Evolutionary conservation across 2,797 vertebrate genomes (phyloP).

Genomic region (Gephyroberyx darwinii): DNA sequence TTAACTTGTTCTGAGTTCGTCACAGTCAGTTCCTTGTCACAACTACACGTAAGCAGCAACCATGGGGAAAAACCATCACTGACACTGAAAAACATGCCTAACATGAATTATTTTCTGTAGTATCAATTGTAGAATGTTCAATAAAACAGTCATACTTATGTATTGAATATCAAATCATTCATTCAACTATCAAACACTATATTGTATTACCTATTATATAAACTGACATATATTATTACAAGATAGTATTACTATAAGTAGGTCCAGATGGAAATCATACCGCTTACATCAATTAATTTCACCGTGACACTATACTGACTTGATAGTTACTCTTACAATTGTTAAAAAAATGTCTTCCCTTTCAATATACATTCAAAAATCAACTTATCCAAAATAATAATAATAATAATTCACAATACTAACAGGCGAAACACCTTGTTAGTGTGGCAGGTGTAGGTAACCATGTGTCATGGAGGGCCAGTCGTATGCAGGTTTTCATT

Average conservation of each 20-base stretch:
- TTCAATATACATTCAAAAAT: conserved; percentile 71
- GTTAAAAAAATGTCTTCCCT: conserved; percentile 42
- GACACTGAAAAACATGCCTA: conserved; percentile 41
- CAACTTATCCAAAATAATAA: conserved; percentile 64
- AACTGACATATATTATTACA: conserved; percentile 72
- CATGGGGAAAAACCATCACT: conserved; percentile 49
- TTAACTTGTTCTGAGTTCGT: conserved; percentile 41
- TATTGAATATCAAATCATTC: conserved; percentile 58
- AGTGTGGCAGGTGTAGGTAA: not conserved
- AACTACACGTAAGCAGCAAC: conserved; percentile 73
- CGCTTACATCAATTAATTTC: conserved; percentile 43
- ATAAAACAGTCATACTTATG: conserved; percentile 61
- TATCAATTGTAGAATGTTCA: conserved; percentile 68
- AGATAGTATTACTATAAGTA: conserved; percentile 58
- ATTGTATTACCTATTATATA: conserved; percentile 62
- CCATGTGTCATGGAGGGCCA: too few species aligned
- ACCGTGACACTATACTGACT: conserved; percentile 38
- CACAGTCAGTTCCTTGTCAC: conserved; percentile 65
- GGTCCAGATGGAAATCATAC: conserved; percentile 66
- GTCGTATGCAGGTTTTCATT: too few species aligned
- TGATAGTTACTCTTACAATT: conserved; percentile 39
- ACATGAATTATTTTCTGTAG: conserved; percentile 60
- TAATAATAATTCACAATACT: conserved; percentile 24
- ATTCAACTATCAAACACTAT: conserved; percentile 64
- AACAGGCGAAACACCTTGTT: conserved; percentile 17